phyloP scores from a whole-genome alignment of 2,888 invertebrate genomes.

The Eupithecia exiguata region DNA sequence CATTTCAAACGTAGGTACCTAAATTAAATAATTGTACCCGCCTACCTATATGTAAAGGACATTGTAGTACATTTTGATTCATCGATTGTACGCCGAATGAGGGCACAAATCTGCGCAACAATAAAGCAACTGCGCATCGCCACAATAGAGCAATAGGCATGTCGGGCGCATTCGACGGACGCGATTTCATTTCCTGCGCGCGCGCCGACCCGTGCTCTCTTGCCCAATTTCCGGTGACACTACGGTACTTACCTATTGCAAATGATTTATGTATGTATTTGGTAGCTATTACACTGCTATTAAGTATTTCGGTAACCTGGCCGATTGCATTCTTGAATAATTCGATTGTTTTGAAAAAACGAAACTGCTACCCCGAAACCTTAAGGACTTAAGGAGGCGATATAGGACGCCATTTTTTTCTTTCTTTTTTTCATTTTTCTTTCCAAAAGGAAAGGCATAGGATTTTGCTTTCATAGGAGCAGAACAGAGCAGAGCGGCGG shows the following conservation, averaged over 20 bases:
- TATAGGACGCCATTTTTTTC: no score
- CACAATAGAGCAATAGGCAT: conserved; percentile 73
- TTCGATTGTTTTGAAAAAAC: no score
- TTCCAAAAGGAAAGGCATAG: no score
- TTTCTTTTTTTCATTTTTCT: no score
- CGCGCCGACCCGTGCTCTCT: conserved; percentile 71
- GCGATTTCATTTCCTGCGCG: conserved; percentile 82
- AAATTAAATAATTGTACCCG: neutral
- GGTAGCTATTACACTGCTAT: neutral
- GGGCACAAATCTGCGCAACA: conserved; percentile 29
- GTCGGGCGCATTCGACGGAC: conserved; percentile 74
- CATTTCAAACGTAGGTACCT: neutral
- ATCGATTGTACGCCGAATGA: conserved; percentile 15
- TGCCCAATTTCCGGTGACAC: conserved; percentile 73
- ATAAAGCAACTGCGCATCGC: conserved; percentile 49
- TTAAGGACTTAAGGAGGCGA: no score
- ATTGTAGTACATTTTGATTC: conserved; percentile 8
- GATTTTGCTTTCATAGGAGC: no score
- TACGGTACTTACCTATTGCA: conserved; percentile 49
- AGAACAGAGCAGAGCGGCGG: no score
- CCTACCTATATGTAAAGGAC: neutral
- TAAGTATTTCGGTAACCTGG: neutral
- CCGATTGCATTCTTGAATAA: neutral
- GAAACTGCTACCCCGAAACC: no score
- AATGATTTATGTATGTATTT: conserved; percentile 11